Base-by-base conservation (phyloP, 2,888 invertebrate species). In the Deilephila porcellus region DNA sequence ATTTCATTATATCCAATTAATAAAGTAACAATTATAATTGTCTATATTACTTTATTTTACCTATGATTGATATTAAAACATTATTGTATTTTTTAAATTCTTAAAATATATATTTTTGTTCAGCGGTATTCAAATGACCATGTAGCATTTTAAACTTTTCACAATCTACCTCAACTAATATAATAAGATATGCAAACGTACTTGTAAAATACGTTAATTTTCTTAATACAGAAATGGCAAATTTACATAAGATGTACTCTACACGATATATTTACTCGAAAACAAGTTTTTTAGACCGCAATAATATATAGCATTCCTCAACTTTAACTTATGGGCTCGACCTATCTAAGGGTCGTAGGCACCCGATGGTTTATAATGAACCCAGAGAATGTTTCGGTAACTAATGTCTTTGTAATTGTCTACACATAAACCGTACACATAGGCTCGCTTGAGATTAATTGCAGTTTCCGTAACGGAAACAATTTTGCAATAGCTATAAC, bases 291-390 rank as follows among this genome's bases (percentile, higher is more conserved):
- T 14, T 20, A 60, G 19, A 11, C 20, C 19, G 8, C 4, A 73
- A 60, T 70, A 45, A 70, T 32, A 17, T 34, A 60, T 19, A 88
- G 83, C 86, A 91, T 91, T 91, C 89, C 87, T 82, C 76, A 83
- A 84, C 81, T 81, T 80, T 76, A 81, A 73, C 79, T 77, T 77
- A 73, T 78, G 80, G 84, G 80, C 82, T 80, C 73, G 75, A 80
- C 78, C 79, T 77, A 81, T 81, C 80, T 77, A 80, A 82, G 86
- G 88, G 87, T 86, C 79, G 79, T 81, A 81, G 79, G 77, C 81
- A 83, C 85, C 85, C 85, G 79, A 84, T 84, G 84, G 80, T 84
- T 85, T 88, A 85, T 88, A 89, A 89, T 88, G 86, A 87, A 89
- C 86, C 84, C 82, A 32, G 81, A 73, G 84, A 87, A 86, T 84